Base-by-base conservation (phyloP, 2,113 vertebrate species). In the Dicentrarchus labrax region DNA sequence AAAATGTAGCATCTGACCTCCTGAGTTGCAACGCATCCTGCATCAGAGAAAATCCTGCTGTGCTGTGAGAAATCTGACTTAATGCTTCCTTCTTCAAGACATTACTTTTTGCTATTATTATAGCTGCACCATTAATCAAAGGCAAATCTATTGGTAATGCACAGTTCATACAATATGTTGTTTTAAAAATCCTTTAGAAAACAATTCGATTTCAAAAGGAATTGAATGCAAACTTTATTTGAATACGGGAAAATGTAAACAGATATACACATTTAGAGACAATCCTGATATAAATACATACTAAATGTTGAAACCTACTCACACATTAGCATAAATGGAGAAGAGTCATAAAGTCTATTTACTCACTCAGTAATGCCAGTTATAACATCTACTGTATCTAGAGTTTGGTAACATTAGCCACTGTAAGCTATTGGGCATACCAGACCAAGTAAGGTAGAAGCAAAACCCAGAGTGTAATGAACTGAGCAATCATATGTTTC, bases 21-120 rank as follows among this genome's bases (percentile, higher is more conserved):
- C 43, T 73, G 70, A 80, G 74, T 80, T 41, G 71, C 30, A 78
- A 13, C 41, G 76, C 65, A 67, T 81, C 65, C 79, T 83, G 76
- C 41, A 74, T 43, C 72, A 85, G 43, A 62, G 76, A 72, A 80
- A 77, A 38, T 17, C 67, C 66, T 76, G 62, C 64, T 83, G 79
- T 56, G 78, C 12, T 62, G 21, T 5, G 39, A 30, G 78, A 51
- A 77, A 82, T 72, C 47, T 15, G 8, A 48, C 24, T 36, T 41
- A 30, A 66, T 4, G 6, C 78, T 67, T 76, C 19, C n/a, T 59
- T 53, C 45, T 82, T 70, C 3, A 36, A 68, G 9, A 66, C 53
- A 56, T 80, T 41, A 39, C 59, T 78, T 38, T 68, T 39, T 67
- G 3, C 12, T 78, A 0, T 73, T 80, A 39, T 47, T 39, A 15